A percentile compares a stretch with the other conserved stretches of the same genome.
Conservation (phyloP, 2,113 vertebrate species). For the Romanogobio albipinnatus region DNA sequence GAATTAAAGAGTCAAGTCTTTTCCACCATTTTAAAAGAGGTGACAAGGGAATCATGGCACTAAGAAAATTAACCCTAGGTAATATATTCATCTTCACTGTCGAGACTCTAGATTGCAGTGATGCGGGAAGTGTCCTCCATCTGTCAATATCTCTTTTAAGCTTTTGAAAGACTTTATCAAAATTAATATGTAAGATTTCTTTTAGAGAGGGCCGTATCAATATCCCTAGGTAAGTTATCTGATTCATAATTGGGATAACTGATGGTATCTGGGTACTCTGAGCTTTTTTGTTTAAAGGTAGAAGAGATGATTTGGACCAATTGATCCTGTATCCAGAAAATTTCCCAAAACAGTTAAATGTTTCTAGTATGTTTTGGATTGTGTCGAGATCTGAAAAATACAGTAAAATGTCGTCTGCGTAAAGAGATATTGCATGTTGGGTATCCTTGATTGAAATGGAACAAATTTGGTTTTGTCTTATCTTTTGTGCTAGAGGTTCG, state of each 20-base stretch:
- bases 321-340: not conserved
- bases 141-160: not conserved
- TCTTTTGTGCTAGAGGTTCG: too few relatives aligned
- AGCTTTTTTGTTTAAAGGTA: too few relatives aligned
- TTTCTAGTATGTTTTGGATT: too few relatives aligned
- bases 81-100: slow-evolving; percentile 8
- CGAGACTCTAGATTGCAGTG: not conserved
- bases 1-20: not conserved
- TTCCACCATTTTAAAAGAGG: not conserved
- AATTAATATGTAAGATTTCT: not conserved
- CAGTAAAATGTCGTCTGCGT: too few relatives aligned
- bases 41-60: not conserved
- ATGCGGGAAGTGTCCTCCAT: not conserved
- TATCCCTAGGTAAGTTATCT: not conserved
- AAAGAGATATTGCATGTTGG: too few relatives aligned
- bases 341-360: not conserved
- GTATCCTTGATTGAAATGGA: not conserved
- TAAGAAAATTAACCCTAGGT: not conserved
- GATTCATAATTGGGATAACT: not conserved
- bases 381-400: too few relatives aligned
- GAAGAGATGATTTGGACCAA: not conserved
- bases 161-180: not conserved
- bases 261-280: not conserved
- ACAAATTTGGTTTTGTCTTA: not conserved
- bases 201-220: not conserved